phyloP scores from a whole-genome alignment of 2,888 invertebrate species.

The Eristalis intricaria region DNA sequence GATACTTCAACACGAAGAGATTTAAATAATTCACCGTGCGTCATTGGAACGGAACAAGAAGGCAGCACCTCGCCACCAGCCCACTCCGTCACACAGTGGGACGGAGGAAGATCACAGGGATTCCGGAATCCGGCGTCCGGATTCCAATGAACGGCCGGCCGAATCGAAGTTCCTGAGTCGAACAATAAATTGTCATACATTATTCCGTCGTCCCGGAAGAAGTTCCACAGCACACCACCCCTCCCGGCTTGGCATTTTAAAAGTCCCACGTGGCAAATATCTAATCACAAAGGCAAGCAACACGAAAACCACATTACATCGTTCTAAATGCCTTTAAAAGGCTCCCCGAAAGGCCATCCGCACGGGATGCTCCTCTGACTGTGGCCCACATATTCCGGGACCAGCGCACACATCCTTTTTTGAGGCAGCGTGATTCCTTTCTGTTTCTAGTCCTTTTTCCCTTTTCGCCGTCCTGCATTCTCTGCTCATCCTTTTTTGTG shows the following conservation, averaged over 20 bases:
- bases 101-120: slow-evolving; percentile 5
- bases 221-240: slow-evolving; percentile 6
- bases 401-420: slow-evolving; percentile 38
- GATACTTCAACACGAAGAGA: neutral
- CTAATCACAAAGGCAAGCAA: slow-evolving; percentile 68
- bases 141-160: neutral
- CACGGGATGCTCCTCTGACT: neutral
- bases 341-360: slow-evolving; percentile 34
- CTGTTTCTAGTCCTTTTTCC: slow-evolving; percentile 12
- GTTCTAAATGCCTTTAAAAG: slow-evolving; percentile 64
- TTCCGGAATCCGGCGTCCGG: neutral
- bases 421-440: slow-evolving; percentile 58
- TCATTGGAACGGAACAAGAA: slow-evolving; percentile 5
- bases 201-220: slow-evolving; percentile 52
- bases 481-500: neutral
- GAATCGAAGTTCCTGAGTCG: slow-evolving; percentile 44
- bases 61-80: neutral
- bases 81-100: neutral
- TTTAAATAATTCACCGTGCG: slow-evolving; percentile 30
- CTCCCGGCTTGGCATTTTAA: slow-evolving; percentile 53
- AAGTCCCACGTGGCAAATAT: slow-evolving; percentile 71
- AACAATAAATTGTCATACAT: slow-evolving; percentile 68
- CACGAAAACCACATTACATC: slow-evolving; percentile 71
- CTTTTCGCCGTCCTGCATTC: neutral
- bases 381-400: slow-evolving; percentile 4